Evolutionary conservation across 2,797 vertebrate species (phyloP), one percentile per base, ranked within the genome.

Genomic region (Dromococcyx pavoninus): DNA sequence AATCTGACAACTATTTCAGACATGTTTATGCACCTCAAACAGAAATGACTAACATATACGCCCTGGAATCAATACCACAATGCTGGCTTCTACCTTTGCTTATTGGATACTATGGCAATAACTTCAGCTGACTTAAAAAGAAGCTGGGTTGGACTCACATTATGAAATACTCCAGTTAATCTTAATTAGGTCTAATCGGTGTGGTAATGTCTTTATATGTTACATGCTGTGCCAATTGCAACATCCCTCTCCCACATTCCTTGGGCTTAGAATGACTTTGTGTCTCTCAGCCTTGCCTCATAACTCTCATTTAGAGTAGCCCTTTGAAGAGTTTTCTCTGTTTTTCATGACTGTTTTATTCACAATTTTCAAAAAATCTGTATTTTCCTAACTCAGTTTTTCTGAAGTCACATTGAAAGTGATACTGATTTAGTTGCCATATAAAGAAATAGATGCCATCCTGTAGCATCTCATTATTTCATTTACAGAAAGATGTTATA

Each of bases 101-200:
- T 33, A 33, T 23, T 77, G 48, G 80, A 75, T 93, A 73, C 75
- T 77, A 46, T 58, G 37, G 17, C 60, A 87, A 27, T n/a, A 77
- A 54, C 87, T 85, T 74, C 35, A 60, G 27, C 27, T 85, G 22
- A 13, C 60, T 92, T 61, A 35, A 87, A 71, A 91, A 73, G 65
- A 80, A n/a, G 65, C 54, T 67, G 69, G 51, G 85, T 69, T 86
- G 75, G 58, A 92, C 61, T 58, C 21, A 48, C 0, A 2, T 96
- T 91, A 69, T 62, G 92, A 94, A 96, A 97, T 32, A 72, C 33
- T 86, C 65, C 39, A 53, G 81, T 92, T 92, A 78, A 79, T 82
- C 81, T 65, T 65, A 48, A 74, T 23, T 80, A 91, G 58, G 27
- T 88, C 24, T 86, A 91, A 94, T 78, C 5, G 1, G 46, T 72